phyloP scores from a whole-genome alignment of 1,140 invertebrate genomes.

The Amphibalanus amphitrite region DNA sequence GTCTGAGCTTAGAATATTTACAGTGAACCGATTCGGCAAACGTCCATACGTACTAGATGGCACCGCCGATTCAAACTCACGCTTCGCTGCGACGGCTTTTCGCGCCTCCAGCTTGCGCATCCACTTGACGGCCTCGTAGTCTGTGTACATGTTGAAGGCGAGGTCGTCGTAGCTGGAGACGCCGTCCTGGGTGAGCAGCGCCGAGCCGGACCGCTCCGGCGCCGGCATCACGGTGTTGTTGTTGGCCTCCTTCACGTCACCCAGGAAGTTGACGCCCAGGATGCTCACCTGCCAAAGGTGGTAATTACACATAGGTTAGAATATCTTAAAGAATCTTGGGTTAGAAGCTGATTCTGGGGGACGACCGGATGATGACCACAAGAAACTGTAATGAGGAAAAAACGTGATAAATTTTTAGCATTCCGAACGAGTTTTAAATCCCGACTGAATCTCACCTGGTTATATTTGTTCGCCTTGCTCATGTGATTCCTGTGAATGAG shows the following conservation, averaged over 20 bases:
- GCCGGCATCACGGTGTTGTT: constrained; percentile 17
- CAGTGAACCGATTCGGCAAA: too few species aligned
- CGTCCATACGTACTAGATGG: too few species aligned
- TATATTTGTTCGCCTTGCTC: constrained; percentile 51
- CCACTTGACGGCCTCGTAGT: constrained; percentile 72
- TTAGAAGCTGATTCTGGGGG: too few species aligned
- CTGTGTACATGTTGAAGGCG: constrained; percentile 94
- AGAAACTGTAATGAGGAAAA: too few species aligned
- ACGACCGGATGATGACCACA: too few species aligned
- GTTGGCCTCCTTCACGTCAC: constrained; percentile 36
- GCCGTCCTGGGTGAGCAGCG: constrained; percentile 26
- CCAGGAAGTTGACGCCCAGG: constrained; percentile 39
- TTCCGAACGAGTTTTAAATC: too few species aligned
- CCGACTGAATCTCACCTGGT: constrained; percentile 45
- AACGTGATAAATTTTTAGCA: too few species aligned
- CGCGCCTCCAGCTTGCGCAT: too few species aligned
- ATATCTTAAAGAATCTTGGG: too few species aligned
- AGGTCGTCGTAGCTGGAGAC: constrained; percentile 80
- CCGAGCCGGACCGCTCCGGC: constrained; percentile 16
- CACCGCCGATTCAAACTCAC: too few species aligned
- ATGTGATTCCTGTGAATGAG: constrained; percentile 60
- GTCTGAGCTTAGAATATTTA: too few species aligned
- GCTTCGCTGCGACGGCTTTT: too few species aligned
- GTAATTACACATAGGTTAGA: neutral
- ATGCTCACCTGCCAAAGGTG: constrained; percentile 28